Evolutionary conservation across 2,797 vertebrate species (phyloP).

Genomic region (Lerista edwardsae): DNA sequence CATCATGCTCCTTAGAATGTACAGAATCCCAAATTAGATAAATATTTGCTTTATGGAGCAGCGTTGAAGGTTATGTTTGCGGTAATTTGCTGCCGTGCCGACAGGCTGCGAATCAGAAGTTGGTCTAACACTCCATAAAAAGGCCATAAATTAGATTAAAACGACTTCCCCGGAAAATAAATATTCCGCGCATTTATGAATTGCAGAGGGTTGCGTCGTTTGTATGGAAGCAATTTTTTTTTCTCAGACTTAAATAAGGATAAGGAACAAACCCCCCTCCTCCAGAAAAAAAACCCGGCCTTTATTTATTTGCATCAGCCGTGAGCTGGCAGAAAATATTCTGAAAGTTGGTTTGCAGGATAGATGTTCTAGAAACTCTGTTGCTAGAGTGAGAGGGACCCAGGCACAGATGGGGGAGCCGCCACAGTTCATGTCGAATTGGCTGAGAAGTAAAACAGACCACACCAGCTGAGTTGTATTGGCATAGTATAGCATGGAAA

Average conservation of each 20-base stretch:
- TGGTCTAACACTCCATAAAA: conserved; percentile 59
- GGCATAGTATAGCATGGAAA: too few species aligned
- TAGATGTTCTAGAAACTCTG: not conserved
- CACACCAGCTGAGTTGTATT: too few species aligned
- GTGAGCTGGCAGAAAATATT: not conserved
- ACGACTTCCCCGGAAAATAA: conserved; percentile 54
- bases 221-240: conserved; percentile 20
- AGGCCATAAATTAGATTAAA: conserved; percentile 59
- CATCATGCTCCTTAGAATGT: conserved; percentile 53
- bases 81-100: conserved; percentile 53
- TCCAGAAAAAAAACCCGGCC: too few species aligned
- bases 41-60: conserved; percentile 58
- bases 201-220: conserved; percentile 30
- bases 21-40: conserved; percentile 56
- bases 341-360: not conserved
- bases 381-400: not conserved
- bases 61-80: conserved; percentile 45
- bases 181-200: conserved; percentile 58
- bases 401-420: too few species aligned
- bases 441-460: too few species aligned
- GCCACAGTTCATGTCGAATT: too few species aligned
- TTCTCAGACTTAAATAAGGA: conserved; percentile 13
- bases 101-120: conserved; percentile 52
- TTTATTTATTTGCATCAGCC: not conserved
- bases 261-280: not conserved